Evolutionary conservation across 1,140 invertebrate species (phyloP).

Genomic region (Leptinotarsa defecta): DNA sequence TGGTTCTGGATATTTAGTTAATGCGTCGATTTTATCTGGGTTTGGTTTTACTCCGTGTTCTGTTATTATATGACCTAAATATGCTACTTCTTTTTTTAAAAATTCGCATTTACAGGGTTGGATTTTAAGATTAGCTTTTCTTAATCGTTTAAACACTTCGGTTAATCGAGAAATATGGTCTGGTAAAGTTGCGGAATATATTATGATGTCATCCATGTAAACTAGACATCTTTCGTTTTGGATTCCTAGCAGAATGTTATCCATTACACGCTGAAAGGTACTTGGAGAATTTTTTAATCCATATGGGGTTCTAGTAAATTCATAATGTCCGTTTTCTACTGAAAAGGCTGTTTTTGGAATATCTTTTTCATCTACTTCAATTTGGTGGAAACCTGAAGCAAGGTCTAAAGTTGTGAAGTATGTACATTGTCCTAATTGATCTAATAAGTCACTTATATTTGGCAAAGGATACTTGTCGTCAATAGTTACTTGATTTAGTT

Average conservation of each 20-base stretch:
- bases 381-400: conserved; percentile 13
- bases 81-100: conserved; percentile 54
- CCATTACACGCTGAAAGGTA: conserved; percentile 34
- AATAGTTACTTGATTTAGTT: conserved; percentile 28
- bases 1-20: conserved; percentile 40
- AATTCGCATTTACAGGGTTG: conserved; percentile 43
- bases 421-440: conserved; percentile 23
- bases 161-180: conserved; percentile 24
- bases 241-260: conserved; percentile 28
- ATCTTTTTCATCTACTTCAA: conserved; percentile 22
- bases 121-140: conserved; percentile 32
- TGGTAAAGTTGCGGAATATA: conserved; percentile 10
- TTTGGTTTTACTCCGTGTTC: conserved; percentile 39
- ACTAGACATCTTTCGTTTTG: conserved; percentile 32
- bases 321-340: conserved; percentile 29
- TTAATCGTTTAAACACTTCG: conserved; percentile 31
- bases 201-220: conserved; percentile 33
- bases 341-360: conserved; percentile 29
- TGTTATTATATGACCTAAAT: conserved; percentile 55
- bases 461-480: conserved; percentile 26
- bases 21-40: conserved; percentile 40
- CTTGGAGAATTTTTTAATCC: conserved; percentile 31
- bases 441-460: conserved; percentile 27
- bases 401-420: conserved; percentile 28
- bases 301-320: conserved; percentile 33